Evolutionary conservation across 1,140 invertebrate species (phyloP).

Genomic region (Hyles vespertilio): DNA sequence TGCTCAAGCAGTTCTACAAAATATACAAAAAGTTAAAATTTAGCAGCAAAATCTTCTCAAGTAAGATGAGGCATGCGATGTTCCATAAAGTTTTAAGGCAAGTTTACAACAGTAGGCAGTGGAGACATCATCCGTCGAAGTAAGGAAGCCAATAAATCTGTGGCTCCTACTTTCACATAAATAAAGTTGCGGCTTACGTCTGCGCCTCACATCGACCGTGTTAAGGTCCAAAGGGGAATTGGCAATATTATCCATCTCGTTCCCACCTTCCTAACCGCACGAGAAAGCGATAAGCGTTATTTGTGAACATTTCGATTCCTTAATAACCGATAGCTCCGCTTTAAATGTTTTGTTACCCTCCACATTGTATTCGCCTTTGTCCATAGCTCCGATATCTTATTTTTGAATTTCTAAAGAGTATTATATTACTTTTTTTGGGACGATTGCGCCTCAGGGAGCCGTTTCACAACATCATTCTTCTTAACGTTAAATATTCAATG

Average conservation of each 20-base stretch:
- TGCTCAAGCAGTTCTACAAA: no score
- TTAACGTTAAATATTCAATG: no score
- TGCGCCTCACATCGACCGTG: constrained; percentile 36
- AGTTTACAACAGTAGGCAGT: constrained; percentile 44
- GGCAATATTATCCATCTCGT: constrained; percentile 24
- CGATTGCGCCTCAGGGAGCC: no score
- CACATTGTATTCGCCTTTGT: constrained; percentile 6
- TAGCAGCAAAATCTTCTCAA: background rate
- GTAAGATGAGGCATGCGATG: background rate
- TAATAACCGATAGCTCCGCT: constrained; percentile 25
- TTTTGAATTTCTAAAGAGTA: background rate
- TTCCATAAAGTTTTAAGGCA: constrained; percentile 38
- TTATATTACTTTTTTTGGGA: no score
- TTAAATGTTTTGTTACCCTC: constrained; percentile 16
- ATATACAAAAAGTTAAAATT: background rate
- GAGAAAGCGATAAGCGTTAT: constrained; percentile 34
- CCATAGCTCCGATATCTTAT: background rate
- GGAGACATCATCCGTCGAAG: constrained; percentile 45
- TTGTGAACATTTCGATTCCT: constrained; percentile 32
- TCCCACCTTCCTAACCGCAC: constrained; percentile 27
- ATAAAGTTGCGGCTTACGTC: constrained; percentile 41
- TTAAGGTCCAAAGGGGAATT: constrained; percentile 42
- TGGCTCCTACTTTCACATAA: constrained; percentile 50
- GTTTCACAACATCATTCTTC: no score
- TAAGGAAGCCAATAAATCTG: constrained; percentile 64